These are phyloP conservation scores for Symphodus melops DNA, from an alignment of 2,113 vertebrate species.

Conservation along the genomic window DNA sequence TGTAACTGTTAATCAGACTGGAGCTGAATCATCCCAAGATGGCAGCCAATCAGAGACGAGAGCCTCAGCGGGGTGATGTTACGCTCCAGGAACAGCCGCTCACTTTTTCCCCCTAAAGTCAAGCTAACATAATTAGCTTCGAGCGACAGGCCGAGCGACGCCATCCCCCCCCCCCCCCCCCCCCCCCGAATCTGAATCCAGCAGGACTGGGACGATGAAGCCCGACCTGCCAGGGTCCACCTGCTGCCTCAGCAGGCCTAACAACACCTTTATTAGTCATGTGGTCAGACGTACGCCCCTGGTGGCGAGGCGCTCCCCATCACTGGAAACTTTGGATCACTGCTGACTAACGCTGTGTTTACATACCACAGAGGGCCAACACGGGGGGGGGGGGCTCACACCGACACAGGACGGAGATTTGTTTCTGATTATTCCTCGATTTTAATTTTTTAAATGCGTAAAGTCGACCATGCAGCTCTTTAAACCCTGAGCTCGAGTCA, in stretches of 20 bases:
- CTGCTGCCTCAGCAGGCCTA: constrained; percentile 66
- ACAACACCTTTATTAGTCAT: constrained; percentile 73
- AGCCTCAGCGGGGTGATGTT: constrained; percentile 23
- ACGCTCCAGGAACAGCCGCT: constrained; percentile 54
- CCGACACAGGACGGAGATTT: neutral
- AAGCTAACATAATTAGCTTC: constrained; percentile 59
- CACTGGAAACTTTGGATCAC: constrained; percentile 82
- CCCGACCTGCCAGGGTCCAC: constrained; percentile 67
- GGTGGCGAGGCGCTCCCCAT: constrained; percentile 65
- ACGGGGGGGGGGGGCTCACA: constrained; percentile 19
- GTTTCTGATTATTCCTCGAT: no score
- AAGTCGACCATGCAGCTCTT: no score
- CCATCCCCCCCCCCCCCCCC: neutral
- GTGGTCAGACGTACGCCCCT: constrained; percentile 50
- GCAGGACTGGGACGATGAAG: constrained; percentile 57
- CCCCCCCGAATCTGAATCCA: no score
- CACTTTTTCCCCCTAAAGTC: constrained; percentile 52
- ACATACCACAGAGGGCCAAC: constrained; percentile 69
- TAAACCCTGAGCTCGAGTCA: no score
- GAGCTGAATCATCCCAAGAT: constrained; percentile 39
- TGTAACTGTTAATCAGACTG: constrained; percentile 42
- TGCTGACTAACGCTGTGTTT: constrained; percentile 71
- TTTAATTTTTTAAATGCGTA: no score
- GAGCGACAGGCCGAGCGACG: neutral
- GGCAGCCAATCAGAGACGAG: constrained; percentile 17